Evolutionary conservation across 2,113 vertebrate genomes (phyloP).

Genomic region (Neogobius melanostomus): DNA sequence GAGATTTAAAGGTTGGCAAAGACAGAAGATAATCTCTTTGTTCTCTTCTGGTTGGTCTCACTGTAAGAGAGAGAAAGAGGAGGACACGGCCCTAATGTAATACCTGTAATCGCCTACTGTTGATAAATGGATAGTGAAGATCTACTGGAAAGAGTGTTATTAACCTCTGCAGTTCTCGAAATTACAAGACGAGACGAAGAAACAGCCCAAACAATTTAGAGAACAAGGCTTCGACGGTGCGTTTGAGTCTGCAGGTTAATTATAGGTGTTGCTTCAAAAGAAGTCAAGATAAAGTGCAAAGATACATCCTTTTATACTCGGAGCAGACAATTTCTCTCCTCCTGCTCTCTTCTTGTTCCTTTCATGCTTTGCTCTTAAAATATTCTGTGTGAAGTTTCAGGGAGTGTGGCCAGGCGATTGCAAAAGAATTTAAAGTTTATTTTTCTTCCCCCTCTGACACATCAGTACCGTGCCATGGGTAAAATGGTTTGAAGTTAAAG

Average conservation of each 20-base stretch:
- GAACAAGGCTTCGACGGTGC: constrained; percentile 35
- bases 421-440: too few relatives aligned
- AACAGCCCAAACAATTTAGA: constrained; percentile 13
- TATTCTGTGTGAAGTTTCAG: background rate
- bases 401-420: background rate
- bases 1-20: constrained; percentile 45
- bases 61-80: constrained; percentile 27
- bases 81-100: constrained; percentile 44
- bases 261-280: constrained; percentile 41
- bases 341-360: constrained; percentile 4
- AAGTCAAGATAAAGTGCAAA: constrained; percentile 6
- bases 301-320: constrained; percentile 35
- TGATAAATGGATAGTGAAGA: constrained; percentile 56
- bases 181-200: constrained; percentile 34
- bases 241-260: constrained; percentile 46
- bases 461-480: too few relatives aligned
- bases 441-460: too few relatives aligned
- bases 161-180: constrained; percentile 58
- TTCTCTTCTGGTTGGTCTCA: constrained; percentile 15
- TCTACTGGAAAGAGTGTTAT: constrained; percentile 53
- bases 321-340: background rate
- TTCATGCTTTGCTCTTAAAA: constrained; percentile 26
- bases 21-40: constrained; percentile 48
- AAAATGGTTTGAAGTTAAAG: too few relatives aligned
- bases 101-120: constrained; percentile 54